These are phyloP conservation scores for Capromys pilorides DNA, from an alignment of 2,797 vertebrate genomes.

Conservation along the genomic window DNA sequence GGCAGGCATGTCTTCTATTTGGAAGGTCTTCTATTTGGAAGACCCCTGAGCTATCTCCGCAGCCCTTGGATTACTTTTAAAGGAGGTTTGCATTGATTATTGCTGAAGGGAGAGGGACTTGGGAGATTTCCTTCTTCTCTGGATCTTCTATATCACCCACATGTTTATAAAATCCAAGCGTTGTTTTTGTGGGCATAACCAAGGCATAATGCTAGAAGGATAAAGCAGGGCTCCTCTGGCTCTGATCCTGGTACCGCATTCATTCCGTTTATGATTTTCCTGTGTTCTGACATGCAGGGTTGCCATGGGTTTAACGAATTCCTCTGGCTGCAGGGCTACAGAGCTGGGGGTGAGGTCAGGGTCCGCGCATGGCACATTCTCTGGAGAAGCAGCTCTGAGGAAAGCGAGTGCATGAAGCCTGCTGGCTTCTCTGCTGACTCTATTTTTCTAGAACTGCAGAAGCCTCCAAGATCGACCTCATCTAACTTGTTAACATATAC, in stretches of 20 bases:
- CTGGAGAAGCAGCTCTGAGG: background rate
- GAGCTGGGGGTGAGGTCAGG: background rate
- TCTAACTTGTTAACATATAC: background rate
- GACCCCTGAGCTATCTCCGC: too few relatives aligned
- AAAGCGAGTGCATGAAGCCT: background rate
- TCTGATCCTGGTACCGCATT: background rate
- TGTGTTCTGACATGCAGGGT: background rate
- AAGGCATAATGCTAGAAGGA: background rate
- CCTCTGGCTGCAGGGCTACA: background rate
- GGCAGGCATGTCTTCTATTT: too few relatives aligned
- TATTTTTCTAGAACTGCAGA: background rate
- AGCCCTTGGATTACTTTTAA: background rate
- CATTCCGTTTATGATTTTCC: background rate
- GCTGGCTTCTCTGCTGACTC: background rate
- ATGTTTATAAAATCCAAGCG: background rate
- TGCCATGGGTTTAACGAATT: background rate
- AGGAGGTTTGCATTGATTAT: background rate
- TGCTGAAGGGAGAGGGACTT: background rate
- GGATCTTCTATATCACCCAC: background rate
- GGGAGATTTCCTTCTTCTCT: background rate
- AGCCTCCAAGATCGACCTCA: background rate
- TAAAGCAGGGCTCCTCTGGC: background rate
- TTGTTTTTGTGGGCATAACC: background rate
- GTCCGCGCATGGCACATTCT: background rate
- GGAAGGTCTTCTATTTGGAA: too few relatives aligned